phyloP scores from a whole-genome alignment of 1,140 invertebrate genomes.

The Conopomorpha cramerella region DNA sequence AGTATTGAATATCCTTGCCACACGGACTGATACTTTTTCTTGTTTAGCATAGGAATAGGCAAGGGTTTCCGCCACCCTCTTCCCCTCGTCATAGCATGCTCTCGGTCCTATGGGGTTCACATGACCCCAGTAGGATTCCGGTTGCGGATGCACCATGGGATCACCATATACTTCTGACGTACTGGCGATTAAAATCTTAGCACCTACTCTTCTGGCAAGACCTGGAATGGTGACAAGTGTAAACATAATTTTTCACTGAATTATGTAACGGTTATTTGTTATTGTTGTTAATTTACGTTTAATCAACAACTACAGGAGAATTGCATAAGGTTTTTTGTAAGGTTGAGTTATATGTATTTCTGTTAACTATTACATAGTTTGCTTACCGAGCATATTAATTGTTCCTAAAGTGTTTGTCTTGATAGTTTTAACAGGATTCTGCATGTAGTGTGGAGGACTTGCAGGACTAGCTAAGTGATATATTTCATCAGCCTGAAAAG shows the following conservation, averaged over 20 bases:
- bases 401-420: slow-evolving; percentile 99
- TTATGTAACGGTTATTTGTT: not conserved
- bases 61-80: slow-evolving; percentile 94
- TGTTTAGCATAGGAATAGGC: slow-evolving; percentile 97
- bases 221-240: too few relatives aligned
- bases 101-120: slow-evolving; percentile 98
- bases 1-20: slow-evolving; percentile 98
- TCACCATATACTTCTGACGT: slow-evolving; percentile 99
- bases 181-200: slow-evolving; percentile 93
- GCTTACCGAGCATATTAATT: slow-evolving; percentile 96
- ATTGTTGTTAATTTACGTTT: too few relatives aligned
- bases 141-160: slow-evolving; percentile 95
- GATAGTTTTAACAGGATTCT: slow-evolving; percentile 99
- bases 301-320: too few relatives aligned
- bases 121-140: slow-evolving; percentile 97
- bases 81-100: slow-evolving; percentile 99
- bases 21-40: slow-evolving; percentile 91
- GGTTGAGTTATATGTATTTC: too few relatives aligned
- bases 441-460: slow-evolving; percentile 99
- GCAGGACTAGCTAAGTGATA: slow-evolving; percentile 99
- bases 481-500: slow-evolving; percentile 88
- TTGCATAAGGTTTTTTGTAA: too few relatives aligned
- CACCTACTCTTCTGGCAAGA: slow-evolving; percentile 91
- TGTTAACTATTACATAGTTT: too few relatives aligned
- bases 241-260: too few relatives aligned